Conservation (phyloP, 2,888 invertebrate species). For the Crematogaster levior region DNA sequence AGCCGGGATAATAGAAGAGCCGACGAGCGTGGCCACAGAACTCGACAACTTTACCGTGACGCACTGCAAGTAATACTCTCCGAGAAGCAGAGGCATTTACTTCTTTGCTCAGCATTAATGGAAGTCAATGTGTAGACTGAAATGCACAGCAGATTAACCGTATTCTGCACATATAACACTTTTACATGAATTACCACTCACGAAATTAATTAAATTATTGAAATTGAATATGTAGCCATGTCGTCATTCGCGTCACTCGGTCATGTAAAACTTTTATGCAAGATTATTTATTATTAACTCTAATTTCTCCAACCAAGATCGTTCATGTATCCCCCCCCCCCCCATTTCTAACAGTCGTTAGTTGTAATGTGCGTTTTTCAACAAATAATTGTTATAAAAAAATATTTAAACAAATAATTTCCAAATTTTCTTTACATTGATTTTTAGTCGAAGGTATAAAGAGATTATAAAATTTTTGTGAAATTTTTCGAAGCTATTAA, state of each 20-base stretch:
- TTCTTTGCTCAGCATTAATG: constrained; percentile 25
- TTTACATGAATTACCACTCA: background rate
- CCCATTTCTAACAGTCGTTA: too few species aligned
- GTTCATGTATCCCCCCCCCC: too few species aligned
- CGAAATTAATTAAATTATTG: background rate
- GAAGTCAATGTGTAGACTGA: background rate
- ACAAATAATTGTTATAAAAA: too few species aligned
- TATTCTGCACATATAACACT: background rate
- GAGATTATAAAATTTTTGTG: too few species aligned
- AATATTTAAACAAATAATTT: too few species aligned
- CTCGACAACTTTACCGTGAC: constrained; percentile 52
- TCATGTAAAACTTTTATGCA: background rate
- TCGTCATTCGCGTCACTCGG: background rate
- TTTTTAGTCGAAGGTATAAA: too few species aligned
- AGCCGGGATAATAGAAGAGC: constrained; percentile 31
- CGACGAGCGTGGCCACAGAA: constrained; percentile 40
- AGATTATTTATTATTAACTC: too few species aligned
- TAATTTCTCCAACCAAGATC: too few species aligned
- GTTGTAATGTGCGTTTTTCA: too few species aligned
- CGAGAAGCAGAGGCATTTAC: background rate
- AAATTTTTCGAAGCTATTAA: too few species aligned
- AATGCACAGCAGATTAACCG: background rate
- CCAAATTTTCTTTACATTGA: too few species aligned
- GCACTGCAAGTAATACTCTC: background rate
- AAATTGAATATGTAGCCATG: background rate